Percentiles rank a stretch among this genome's conserved stretches.
phyloP scores from a whole-genome alignment of 2,797 vertebrate species.

The Macropus fuliginosus region DNA sequence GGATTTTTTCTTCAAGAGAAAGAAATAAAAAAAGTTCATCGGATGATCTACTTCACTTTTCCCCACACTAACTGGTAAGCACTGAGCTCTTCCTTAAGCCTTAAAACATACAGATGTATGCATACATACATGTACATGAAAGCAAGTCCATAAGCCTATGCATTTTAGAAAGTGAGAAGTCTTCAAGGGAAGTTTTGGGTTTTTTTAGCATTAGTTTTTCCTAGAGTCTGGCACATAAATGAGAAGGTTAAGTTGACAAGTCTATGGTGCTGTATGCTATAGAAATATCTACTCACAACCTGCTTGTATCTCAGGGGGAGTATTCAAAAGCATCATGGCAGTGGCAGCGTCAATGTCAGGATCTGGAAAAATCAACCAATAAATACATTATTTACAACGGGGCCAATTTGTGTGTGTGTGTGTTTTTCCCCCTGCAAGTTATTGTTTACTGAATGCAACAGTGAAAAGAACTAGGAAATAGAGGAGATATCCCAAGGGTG shows the following conservation, averaged over 20 bases:
- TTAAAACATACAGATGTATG: constrained; percentile 21
- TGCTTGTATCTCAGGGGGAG: constrained; percentile 89
- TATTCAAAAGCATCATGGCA: constrained; percentile 92
- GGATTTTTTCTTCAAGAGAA: neutral
- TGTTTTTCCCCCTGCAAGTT: constrained; percentile 72
- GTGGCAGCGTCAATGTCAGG: constrained; percentile 89
- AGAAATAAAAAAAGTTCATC: neutral
- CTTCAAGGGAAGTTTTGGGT: constrained; percentile 64
- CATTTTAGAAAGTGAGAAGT: constrained; percentile 48
- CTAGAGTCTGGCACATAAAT: constrained; percentile 76
- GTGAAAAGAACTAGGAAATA: constrained; percentile 54
- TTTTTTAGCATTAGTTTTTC: constrained; percentile 76
- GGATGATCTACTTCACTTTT: constrained; percentile 1
- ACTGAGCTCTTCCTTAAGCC: neutral
- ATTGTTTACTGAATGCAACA: constrained; percentile 75
- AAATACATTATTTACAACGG: constrained; percentile 89
- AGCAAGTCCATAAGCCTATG: neutral
- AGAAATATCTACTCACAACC: constrained; percentile 91
- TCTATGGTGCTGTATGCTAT: constrained; percentile 87
- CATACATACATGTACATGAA: neutral
- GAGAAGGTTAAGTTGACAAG: constrained; percentile 84
- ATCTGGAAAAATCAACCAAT: constrained; percentile 91
- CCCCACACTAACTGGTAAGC: neutral
- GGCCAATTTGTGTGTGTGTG: constrained; percentile 73
- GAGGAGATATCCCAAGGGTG: constrained; percentile 36